Percentiles rank a stretch among this genome's conserved stretches.
phyloP scores from a whole-genome alignment of 1,140 invertebrate species.

The Hypothenemus hampei region DNA sequence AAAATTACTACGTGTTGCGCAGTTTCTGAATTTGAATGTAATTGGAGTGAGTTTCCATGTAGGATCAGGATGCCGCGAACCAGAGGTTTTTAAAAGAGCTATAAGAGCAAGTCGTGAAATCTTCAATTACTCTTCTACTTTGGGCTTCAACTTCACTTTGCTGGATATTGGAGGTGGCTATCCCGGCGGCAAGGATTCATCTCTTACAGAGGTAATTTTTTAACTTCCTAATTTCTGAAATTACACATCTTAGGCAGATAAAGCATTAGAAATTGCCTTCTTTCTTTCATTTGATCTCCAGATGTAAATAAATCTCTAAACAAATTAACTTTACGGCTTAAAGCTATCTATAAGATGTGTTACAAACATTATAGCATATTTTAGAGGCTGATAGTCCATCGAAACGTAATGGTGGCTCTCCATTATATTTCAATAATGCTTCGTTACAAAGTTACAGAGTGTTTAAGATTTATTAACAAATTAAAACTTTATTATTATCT shows the following conservation, averaged over 20 bases:
- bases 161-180: constrained; percentile 86
- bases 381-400: too few relatives aligned
- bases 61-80: constrained; percentile 78
- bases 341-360: too few relatives aligned
- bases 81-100: constrained; percentile 69
- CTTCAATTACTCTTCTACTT: constrained; percentile 62
- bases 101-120: constrained; percentile 61
- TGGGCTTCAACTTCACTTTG: constrained; percentile 68
- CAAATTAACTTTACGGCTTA: neutral
- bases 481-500: too few relatives aligned
- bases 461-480: too few relatives aligned
- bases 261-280: too few relatives aligned
- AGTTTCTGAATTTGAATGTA: constrained; percentile 65
- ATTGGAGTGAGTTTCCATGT: constrained; percentile 88
- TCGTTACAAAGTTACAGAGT: too few relatives aligned
- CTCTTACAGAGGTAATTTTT: constrained; percentile 59
- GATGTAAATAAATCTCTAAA: neutral
- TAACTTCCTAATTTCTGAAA: too few relatives aligned
- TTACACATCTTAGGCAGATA: too few relatives aligned
- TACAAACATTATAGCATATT: too few relatives aligned
- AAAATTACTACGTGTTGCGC: constrained; percentile 71
- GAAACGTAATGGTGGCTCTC: too few relatives aligned
- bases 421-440: too few relatives aligned
- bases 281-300: too few relatives aligned
- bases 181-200: constrained; percentile 64